A percentile compares a stretch with the other conserved stretches of the same genome.
Conservation (phyloP, 1,140 invertebrate species). For the Amphibalanus amphitrite region DNA sequence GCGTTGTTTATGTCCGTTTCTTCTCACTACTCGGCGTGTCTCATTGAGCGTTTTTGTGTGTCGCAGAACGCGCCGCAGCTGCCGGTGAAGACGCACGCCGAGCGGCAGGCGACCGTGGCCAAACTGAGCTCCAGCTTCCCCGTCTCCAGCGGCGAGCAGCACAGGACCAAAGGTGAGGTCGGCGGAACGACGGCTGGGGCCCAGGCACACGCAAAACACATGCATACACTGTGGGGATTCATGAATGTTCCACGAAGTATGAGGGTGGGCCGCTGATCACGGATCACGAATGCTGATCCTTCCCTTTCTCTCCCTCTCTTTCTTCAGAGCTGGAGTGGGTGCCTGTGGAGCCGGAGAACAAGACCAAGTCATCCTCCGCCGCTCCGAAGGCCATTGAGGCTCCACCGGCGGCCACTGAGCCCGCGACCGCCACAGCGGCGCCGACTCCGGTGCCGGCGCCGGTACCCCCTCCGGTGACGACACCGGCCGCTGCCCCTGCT, state of each 20-base stretch:
- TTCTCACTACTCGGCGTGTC: background rate
- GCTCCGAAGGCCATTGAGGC: too few relatives aligned
- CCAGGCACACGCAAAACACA: background rate
- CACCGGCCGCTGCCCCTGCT: too few relatives aligned
- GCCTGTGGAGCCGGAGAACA: too few relatives aligned
- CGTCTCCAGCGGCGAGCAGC: constrained; percentile 1
- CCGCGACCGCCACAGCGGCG: too few relatives aligned
- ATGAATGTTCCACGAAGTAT: background rate
- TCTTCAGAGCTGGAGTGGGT: too few relatives aligned
- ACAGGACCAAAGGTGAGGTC: background rate
- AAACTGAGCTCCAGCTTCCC: background rate
- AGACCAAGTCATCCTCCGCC: too few relatives aligned
- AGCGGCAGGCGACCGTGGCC: too few relatives aligned
- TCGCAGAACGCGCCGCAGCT: background rate
- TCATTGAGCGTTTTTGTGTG: background rate
- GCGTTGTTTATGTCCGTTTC: background rate
- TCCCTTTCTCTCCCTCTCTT: background rate
- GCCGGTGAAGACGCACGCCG: background rate
- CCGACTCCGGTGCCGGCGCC: constrained; percentile 19
- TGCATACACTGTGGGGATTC: too few relatives aligned
- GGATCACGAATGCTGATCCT: background rate
- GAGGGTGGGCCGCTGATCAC: background rate
- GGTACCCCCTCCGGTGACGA: too few relatives aligned
- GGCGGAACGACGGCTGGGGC: background rate
- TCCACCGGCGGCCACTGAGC: too few relatives aligned